Conservation (phyloP, 2,888 invertebrate species). For the Camptogramma bilineatum region DNA sequence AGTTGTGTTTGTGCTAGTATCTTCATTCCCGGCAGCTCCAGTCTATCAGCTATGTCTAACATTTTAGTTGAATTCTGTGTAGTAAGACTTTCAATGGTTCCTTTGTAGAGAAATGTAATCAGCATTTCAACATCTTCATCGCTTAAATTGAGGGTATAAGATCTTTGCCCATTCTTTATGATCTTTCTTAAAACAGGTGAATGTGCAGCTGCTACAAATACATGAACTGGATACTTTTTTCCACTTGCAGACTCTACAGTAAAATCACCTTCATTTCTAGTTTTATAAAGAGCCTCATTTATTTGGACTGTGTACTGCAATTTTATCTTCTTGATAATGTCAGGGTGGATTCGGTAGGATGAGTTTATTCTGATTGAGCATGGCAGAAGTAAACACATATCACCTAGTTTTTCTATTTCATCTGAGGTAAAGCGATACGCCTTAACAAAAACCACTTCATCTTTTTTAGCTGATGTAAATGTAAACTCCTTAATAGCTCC, state of each 20-base stretch:
- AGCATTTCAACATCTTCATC: slow-evolving; percentile 68
- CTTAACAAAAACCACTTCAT: slow-evolving; percentile 64
- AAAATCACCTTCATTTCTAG: slow-evolving; percentile 64
- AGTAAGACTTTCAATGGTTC: slow-evolving; percentile 61
- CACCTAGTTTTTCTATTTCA: slow-evolving; percentile 45
- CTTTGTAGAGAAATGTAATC: slow-evolving; percentile 69
- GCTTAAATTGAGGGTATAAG: slow-evolving; percentile 56
- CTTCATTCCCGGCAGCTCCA: slow-evolving; percentile 61
- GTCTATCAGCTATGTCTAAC: slow-evolving; percentile 14
- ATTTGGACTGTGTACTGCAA: slow-evolving; percentile 53
- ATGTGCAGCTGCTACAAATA: slow-evolving; percentile 67
- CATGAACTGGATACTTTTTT: slow-evolving; percentile 63
- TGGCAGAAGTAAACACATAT: slow-evolving; percentile 61
- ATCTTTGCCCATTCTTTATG: slow-evolving; percentile 53
- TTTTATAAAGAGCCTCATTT: slow-evolving; percentile 42
- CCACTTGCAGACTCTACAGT: slow-evolving; percentile 56
- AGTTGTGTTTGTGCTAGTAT: slow-evolving; percentile 58
- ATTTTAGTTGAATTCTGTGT: slow-evolving; percentile 5
- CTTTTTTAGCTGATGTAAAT: slow-evolving; percentile 54
- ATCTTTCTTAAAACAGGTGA: slow-evolving; percentile 62
- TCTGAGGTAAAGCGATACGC: slow-evolving; percentile 59
- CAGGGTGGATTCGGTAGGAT: slow-evolving; percentile 52
- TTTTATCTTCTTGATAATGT: slow-evolving; percentile 61
- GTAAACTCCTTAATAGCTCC: slow-evolving; percentile 30
- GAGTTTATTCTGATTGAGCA: slow-evolving; percentile 57